Base-by-base conservation (phyloP, 2,888 invertebrate species). In the Trissoscelio sp. region DNA sequence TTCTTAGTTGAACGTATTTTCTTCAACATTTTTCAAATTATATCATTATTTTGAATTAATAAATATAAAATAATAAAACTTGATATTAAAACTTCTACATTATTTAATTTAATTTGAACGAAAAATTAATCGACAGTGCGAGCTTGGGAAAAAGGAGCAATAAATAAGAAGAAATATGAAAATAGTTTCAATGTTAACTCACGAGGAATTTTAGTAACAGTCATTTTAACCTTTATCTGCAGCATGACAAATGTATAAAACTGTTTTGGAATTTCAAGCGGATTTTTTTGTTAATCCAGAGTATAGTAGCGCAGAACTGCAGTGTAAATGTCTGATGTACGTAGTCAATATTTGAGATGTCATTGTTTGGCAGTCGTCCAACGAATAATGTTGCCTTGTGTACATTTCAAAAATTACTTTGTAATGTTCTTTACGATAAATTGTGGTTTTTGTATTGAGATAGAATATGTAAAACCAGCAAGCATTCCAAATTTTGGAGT, bases 271-370 rank as follows among this genome's bases (percentile, higher is more conserved):
- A 46, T 51, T 51, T 24, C 12, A 12, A 51, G 51, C 9, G 20
- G 20, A 44, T 4, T 20, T 44, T 20, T 44, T 44, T 2, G 44
- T 44, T 20, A 44, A 11, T 44, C 20, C 44, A 20, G 0, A 2
- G 20, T 20, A 18, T 2, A n/a, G 18, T 9, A 20, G 44, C 20
- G 20, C 18, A 12, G 20, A 44, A 42, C 20, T 44, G 9, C 7
- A 20, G 44, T 20, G 9, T n/a, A 3, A 44, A 51, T 24, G 51
- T 12, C 28, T 24, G 51, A 51, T 51, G 14, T 24, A 51, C 24
- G 24, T n/a, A 51, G 24, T 24, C 51, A 51, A 51, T 24, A 51
- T 51, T 51, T 12, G 28, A 51, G 24, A 51, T 24, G 51, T 51
- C 51, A 51, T 24, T 24, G 24, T 51, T 24, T 51, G 51, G 51